Percentiles rank a stretch among this genome's conserved stretches.
phyloP scores from a whole-genome alignment of 2,888 invertebrate species.

The Ryuthela nishihirai region DNA sequence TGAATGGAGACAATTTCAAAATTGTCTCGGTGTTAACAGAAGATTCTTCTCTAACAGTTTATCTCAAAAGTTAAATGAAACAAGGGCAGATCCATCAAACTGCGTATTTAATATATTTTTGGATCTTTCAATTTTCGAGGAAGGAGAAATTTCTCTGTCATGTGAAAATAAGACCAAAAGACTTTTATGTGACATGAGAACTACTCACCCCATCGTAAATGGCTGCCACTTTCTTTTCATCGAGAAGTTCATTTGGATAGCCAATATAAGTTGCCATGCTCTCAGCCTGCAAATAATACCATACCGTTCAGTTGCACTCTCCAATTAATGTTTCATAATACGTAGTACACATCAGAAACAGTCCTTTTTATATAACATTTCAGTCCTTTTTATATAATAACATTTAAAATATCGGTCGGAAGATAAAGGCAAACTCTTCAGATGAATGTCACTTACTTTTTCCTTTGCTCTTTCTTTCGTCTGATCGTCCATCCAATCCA shows the following conservation, averaged over 20 bases:
- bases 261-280: slow-evolving; percentile 36
- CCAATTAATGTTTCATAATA: too few species aligned
- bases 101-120: too few species aligned
- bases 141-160: too few species aligned
- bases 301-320: too few species aligned
- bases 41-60: too few species aligned
- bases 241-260: slow-evolving; percentile 38
- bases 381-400: neutral
- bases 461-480: slow-evolving; percentile 56
- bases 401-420: neutral
- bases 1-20: too few species aligned
- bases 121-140: too few species aligned
- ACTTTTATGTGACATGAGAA: neutral
- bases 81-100: too few species aligned
- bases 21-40: too few species aligned
- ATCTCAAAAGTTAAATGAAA: too few species aligned
- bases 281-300: slow-evolving; percentile 16
- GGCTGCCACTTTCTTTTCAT: slow-evolving; percentile 32
- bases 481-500: slow-evolving; percentile 88
- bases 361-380: neutral
- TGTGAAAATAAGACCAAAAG: too few species aligned
- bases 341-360: too few species aligned
- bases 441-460: slow-evolving; percentile 18
- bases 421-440: neutral
- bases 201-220: slow-evolving; percentile 23